These are phyloP conservation scores for Drosophila borealis DNA, from an alignment of 2,888 invertebrate species.

Conservation along the genomic window DNA sequence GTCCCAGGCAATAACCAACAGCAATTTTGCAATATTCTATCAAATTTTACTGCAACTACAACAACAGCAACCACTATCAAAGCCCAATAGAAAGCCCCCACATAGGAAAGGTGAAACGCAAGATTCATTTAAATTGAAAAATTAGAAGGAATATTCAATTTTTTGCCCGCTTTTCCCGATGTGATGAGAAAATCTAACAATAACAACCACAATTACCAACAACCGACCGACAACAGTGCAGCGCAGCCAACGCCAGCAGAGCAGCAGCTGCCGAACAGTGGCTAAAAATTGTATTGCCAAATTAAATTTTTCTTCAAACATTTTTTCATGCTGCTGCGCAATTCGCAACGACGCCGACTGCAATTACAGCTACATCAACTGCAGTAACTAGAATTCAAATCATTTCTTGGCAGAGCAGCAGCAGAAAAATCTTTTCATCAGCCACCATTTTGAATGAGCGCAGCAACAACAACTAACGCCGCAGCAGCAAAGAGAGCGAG, in stretches of 20 bases:
- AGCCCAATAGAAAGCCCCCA: slow-evolving; percentile 32
- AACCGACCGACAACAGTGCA: slow-evolving; percentile 55
- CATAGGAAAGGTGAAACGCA: slow-evolving; percentile 65
- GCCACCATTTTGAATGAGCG: slow-evolving; percentile 81
- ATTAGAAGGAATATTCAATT: slow-evolving; percentile 40
- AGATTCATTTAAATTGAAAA: slow-evolving; percentile 29
- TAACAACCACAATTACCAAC: slow-evolving; percentile 47
- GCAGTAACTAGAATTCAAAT: slow-evolving; percentile 62
- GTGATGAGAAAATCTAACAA: slow-evolving; percentile 66
- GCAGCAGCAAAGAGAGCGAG: slow-evolving; percentile 58
- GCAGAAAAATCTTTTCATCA: slow-evolving; percentile 51
- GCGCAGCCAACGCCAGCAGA: slow-evolving; percentile 45
- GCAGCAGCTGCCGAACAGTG: slow-evolving; percentile 47
- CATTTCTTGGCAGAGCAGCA: slow-evolving; percentile 67
- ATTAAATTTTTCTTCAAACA: slow-evolving; percentile 44
- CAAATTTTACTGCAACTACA: slow-evolving; percentile 53
- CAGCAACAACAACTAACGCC: slow-evolving; percentile 45
- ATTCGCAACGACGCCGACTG: slow-evolving; percentile 52
- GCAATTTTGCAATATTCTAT: slow-evolving; percentile 59
- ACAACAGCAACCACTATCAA: slow-evolving; percentile 41
- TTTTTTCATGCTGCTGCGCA: slow-evolving; percentile 53
- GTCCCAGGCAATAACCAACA: slow-evolving; percentile 63
- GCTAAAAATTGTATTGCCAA: slow-evolving; percentile 41
- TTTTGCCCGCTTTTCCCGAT: slow-evolving; percentile 55
- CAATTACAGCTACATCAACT: slow-evolving; percentile 42